Base-by-base conservation (phyloP, 1,140 invertebrate species). In the Caenorhabditis remanei region DNA sequence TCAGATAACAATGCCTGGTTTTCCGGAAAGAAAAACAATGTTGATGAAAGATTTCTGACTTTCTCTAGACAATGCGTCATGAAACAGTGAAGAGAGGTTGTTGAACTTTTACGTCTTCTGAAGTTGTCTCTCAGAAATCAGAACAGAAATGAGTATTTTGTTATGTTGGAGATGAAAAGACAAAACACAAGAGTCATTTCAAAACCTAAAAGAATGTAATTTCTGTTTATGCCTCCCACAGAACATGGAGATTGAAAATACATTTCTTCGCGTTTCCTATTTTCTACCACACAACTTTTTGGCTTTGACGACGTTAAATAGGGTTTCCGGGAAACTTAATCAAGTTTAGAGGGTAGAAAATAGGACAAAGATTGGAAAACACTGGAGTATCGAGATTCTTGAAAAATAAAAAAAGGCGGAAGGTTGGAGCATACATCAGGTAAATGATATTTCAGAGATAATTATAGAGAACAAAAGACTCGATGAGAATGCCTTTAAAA, bases 31-130 rank as follows among this genome's bases (percentile, higher is more conserved):
- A 58, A 58, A 19, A 58, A 63, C 13, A 24, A 8, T 11, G 14
- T 11, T 13, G 6, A 13, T 63, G 21, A 13, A 32, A 63, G 61
- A 63, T 63, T 63, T 63, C 61, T 63, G 61, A 63, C 40, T 32
- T 63, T 63, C 61, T 63, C 24, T 63, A 63, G 61, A 63, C 61
- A 63, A 63, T 63, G 61, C 61, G 61, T 63, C 61, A 63, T 24
- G 19, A 21, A 21, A 63, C 19, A 8, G 4, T 24, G 21, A n/a
- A 8, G 58, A 63, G 4, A n/a, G 7, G 58, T 9, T 11, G 13
- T 0, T 58, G n/a, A 7, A n/a, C n/a, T 58, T 53, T 4, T 13
- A 53, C 9, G 16, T 53, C 4, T 53, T 53, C 16, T 53, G 50
- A 53, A 53, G 9, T 53, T 53, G 9, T 53, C 9, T 13, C 9